A percentile compares a stretch with the other conserved stretches of the same genome.
phyloP scores from a whole-genome alignment of 92 coral and sea anemone species.

The Porites evermanni region DNA sequence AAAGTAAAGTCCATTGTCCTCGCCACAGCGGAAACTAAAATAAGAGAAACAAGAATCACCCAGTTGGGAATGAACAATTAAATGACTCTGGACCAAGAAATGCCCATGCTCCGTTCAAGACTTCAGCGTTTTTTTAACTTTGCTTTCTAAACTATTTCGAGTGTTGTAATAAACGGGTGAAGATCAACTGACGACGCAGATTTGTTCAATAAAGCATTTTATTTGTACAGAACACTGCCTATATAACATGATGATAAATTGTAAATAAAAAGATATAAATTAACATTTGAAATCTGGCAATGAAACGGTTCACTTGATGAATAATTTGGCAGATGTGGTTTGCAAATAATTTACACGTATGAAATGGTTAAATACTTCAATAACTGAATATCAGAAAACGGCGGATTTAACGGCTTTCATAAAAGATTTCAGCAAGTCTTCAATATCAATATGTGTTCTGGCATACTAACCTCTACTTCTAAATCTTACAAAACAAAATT shows the following conservation, averaged over 20 bases:
- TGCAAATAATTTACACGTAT: conserved; percentile 28
- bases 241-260: not conserved
- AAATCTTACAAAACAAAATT: conserved; percentile 6
- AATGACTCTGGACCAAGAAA: no score
- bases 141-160: no score
- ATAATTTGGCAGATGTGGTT: not conserved
- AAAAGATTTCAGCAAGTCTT: not conserved
- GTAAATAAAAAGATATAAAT: conserved; percentile 25
- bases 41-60: no score
- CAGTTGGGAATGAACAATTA: no score
- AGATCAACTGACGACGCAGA: not conserved
- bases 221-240: conserved; percentile 14
- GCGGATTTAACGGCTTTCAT: not conserved
- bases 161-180: no score
- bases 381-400: not conserved
- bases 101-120: no score
- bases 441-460: not conserved
- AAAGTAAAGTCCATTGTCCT: no score
- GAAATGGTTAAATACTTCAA: conserved; percentile 7
- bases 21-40: no score
- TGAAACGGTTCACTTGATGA: not conserved
- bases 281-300: not conserved
- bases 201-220: conserved; percentile 16
- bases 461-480: not conserved
- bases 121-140: no score